Base-by-base conservation (phyloP, 2,888 invertebrate species). In the Lacanobia wlatinum region DNA sequence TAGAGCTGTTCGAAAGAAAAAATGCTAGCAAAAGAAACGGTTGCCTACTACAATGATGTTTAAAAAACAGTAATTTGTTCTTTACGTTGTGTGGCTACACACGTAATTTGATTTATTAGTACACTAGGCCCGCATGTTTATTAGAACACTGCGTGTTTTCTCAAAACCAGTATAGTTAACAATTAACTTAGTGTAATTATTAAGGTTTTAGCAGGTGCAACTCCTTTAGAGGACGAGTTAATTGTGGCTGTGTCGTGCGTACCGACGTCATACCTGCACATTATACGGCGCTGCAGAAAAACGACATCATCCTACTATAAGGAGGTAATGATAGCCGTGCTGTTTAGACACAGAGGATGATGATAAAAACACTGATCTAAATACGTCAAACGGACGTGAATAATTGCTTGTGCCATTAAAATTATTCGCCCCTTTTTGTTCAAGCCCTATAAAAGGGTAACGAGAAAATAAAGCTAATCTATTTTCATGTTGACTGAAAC, bases 191-290 rank as follows among this genome's bases (percentile, higher is more conserved):
- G 88, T 82, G 86, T 85, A 92, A 92, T 91, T 92, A 93, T 90
- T 89, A 89, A 86, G 80, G 91, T 92, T 92, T 94, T 93, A 92
- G 92, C 95, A 95, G 95, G 93, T 95, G 95, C 91, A 92, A 87
- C 83, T 90, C 92, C 93, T 90, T 94, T 92, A 90, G 87, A 76
- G 90, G 92, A 87, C 88, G 83, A 90, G 90, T 90, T 93, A 92
- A 93, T 92, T 92, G 92, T 91, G 87, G 88, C 81, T 85, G 84
- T 87, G 85, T 90, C 80, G 86, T 83, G 78, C 63, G 66, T 46
- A 78, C 69, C 82, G 76, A 89, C 90, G 88, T 92, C 89, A 93
- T 91, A 90, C 91, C 89, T 91, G 90, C 89, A 90, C 90, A 92
- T 94, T 93, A 92, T 87, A 89, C 79, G 82, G 83, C 77, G 84